These are phyloP conservation scores for Porites divaricata DNA, from an alignment of 92 coral and sea anemone species.

Conservation along the genomic window DNA sequence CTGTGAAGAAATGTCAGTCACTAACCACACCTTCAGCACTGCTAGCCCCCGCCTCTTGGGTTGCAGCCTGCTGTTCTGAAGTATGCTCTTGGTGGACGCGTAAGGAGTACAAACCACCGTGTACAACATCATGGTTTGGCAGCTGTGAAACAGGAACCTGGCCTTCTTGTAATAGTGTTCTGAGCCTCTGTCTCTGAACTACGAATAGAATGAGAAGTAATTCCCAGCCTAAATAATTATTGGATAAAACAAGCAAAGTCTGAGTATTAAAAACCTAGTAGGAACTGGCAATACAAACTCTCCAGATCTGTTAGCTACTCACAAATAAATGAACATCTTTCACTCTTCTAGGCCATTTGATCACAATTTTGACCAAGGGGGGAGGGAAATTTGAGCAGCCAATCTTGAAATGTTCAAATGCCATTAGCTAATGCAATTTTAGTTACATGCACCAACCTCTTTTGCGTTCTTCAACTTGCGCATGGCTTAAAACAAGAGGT, in stretches of 20 bases:
- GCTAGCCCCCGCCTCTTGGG: background rate
- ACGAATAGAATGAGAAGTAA: background rate
- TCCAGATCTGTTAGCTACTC: no score
- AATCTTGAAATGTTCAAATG: background rate
- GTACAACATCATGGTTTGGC: conserved; percentile 20
- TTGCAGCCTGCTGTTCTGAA: background rate
- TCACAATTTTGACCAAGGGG: no score
- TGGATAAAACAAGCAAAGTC: no score
- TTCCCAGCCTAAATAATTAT: background rate
- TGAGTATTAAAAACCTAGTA: no score
- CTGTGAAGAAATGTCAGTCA: background rate
- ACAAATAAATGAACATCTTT: no score
- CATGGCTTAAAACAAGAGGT: conserved; percentile 40
- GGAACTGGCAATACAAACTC: no score
- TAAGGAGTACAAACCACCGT: background rate
- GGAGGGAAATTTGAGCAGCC: background rate
- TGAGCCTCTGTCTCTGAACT: conserved; percentile 30
- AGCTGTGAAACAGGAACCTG: conserved; percentile 4
- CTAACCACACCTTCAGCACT: conserved; percentile 1
- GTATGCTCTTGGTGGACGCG: background rate
- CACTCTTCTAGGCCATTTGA: no score
- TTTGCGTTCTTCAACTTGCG: conserved; percentile 43
- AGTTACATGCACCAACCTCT: conserved; percentile 10
- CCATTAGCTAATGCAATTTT: background rate
- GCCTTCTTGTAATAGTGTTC: conserved; percentile 20